A percentile compares a stretch with the other conserved stretches of the same genome.
These are phyloP conservation scores for Myathropa florea DNA, from an alignment of 2,888 invertebrate genomes.

Conservation along the genomic window DNA sequence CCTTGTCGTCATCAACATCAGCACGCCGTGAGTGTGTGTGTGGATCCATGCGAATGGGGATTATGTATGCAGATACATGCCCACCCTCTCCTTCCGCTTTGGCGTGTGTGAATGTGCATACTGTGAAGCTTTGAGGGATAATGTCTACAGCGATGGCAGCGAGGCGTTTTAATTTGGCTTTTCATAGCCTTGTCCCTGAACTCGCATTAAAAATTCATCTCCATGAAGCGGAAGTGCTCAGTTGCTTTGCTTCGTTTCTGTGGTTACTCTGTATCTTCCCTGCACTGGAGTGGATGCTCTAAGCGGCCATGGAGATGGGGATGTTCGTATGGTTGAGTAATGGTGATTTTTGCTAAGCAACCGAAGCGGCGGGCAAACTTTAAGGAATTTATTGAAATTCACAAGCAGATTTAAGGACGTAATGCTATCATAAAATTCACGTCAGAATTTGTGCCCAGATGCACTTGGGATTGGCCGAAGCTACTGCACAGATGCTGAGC, in stretches of 20 bases:
- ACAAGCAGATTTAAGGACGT: neutral
- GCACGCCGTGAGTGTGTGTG: neutral
- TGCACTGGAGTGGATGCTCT: neutral
- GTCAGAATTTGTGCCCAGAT: neutral
- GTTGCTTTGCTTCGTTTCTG: neutral
- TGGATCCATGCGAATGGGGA: neutral
- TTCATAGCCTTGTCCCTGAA: slow-evolving; percentile 37
- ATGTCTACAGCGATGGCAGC: slow-evolving; percentile 31
- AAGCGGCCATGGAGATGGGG: neutral
- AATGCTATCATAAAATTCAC: neutral
- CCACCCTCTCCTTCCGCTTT: neutral
- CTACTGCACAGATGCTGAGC: neutral
- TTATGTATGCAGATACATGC: neutral
- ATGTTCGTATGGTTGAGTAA: neutral
- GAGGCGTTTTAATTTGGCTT: slow-evolving; percentile 52
- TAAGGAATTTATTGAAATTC: neutral
- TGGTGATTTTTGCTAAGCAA: neutral
- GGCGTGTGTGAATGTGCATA: neutral
- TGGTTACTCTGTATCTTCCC: neutral
- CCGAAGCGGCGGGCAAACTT: neutral
- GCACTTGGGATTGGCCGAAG: neutral
- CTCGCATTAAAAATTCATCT: slow-evolving; percentile 44
- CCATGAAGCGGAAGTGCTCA: slow-evolving; percentile 28
- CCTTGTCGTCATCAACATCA: slow-evolving; percentile 30
- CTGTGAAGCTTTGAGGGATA: slow-evolving; percentile 34